These are phyloP conservation scores for Leucophenga montana DNA, from an alignment of 2,888 invertebrate genomes.

Conservation along the genomic window DNA sequence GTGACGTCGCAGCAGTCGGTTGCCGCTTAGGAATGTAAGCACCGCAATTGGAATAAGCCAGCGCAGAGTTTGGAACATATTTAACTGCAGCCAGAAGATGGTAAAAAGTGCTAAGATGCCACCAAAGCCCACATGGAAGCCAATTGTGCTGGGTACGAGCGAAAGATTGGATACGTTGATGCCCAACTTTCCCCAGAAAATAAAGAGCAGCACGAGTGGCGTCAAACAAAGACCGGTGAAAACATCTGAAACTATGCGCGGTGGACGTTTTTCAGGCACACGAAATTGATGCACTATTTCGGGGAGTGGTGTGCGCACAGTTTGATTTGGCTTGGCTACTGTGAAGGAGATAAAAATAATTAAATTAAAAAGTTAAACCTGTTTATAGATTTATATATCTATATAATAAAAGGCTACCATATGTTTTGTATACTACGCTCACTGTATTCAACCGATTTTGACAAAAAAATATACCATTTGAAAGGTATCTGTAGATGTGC, in stretches of 20 bases:
- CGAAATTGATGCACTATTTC: constrained; percentile 90
- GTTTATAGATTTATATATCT: too few relatives aligned
- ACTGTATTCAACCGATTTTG: too few relatives aligned
- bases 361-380: too few relatives aligned
- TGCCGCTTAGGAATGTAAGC: constrained; percentile 94
- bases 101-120: constrained; percentile 92
- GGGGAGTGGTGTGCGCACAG: constrained; percentile 74
- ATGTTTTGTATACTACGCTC: too few relatives aligned
- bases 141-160: constrained; percentile 83
- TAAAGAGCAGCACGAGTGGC: constrained; percentile 86
- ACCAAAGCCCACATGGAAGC: constrained; percentile 92
- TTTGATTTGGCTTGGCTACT: constrained; percentile 53
- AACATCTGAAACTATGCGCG: constrained; percentile 88
- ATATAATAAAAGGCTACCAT: too few relatives aligned
- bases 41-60: constrained; percentile 89
- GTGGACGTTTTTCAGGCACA: constrained; percentile 91
- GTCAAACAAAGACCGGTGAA: constrained; percentile 89
- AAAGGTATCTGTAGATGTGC: too few relatives aligned
- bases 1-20: constrained; percentile 89
- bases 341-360: constrained; percentile 27
- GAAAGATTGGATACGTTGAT: constrained; percentile 90
- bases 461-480: too few relatives aligned
- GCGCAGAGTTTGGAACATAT: constrained; percentile 96
- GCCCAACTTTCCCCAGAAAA: constrained; percentile 90
- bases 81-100: constrained; percentile 92